phyloP scores from a whole-genome alignment of 2,113 vertebrate genomes.

The Percopsis transmontana region DNA sequence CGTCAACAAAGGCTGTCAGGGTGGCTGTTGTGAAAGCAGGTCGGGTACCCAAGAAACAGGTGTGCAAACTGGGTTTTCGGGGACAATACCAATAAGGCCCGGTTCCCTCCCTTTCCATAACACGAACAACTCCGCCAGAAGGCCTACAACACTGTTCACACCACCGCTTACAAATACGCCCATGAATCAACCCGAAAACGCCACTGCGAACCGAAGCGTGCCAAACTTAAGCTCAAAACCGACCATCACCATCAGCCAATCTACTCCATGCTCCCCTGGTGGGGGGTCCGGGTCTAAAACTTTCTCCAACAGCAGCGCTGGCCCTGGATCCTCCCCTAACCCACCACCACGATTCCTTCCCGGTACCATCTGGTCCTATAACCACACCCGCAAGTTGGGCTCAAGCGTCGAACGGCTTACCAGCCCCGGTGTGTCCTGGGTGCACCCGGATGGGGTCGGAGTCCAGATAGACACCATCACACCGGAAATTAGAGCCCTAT shows the following conservation, averaged over 20 bases:
- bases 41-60: conserved; percentile 81
- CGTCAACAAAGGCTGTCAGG: conserved; percentile 68
- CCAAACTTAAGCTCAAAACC: conserved; percentile 41
- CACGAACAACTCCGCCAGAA: conserved; percentile 76
- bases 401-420: conserved; percentile 85
- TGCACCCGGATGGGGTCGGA: conserved; percentile 94
- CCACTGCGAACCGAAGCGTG: conserved; percentile 38
- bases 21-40: conserved; percentile 57
- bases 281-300: conserved; percentile 45
- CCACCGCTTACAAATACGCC: conserved; percentile 52
- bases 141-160: conserved; percentile 73
- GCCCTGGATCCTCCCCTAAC: conserved; percentile 56
- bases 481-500: conserved; percentile 95
- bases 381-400: conserved; percentile 86
- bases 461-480: conserved; percentile 99
- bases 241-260: conserved; percentile 64
- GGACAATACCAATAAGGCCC: conserved; percentile 82
- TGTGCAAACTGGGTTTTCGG: conserved; percentile 89
- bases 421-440: conserved; percentile 92
- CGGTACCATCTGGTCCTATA: conserved; percentile 95
- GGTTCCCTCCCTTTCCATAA: conserved; percentile 75
- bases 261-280: conserved; percentile 71
- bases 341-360: conserved; percentile 84
- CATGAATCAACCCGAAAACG: conserved; percentile 28
- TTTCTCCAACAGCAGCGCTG: conserved; percentile 26